Percentiles rank a stretch among this genome's conserved stretches.
Evolutionary conservation across 2,797 vertebrate genomes (phyloP).

Genomic region (Chloroceryle amazona): DNA sequence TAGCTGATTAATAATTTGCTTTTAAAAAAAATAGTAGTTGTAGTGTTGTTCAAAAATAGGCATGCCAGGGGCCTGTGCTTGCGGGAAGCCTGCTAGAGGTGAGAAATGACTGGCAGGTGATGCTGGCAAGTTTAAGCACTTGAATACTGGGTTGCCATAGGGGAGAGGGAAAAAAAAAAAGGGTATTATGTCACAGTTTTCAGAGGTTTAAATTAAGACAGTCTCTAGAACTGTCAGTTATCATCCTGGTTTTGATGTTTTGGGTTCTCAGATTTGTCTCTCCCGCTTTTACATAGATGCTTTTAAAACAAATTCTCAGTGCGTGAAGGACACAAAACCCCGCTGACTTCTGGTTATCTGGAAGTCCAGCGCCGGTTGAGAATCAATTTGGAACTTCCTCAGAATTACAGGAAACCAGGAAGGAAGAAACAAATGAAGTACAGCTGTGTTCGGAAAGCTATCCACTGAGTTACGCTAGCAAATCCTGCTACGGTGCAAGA

Average conservation of each 20-base stretch:
- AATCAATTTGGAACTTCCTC: not conserved
- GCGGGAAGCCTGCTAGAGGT: not conserved
- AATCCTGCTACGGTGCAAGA: not conserved
- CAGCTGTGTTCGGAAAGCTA: not conserved
- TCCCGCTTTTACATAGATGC: not conserved
- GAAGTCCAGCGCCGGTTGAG: not conserved
- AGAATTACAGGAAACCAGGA: not conserved
- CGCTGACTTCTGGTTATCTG: not conserved
- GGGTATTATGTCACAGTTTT: not conserved
- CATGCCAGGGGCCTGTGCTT: not conserved
- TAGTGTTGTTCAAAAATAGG: not conserved
- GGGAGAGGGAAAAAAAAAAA: too few species aligned
- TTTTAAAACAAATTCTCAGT: not conserved
- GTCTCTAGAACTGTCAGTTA: slow-evolving; percentile 2
- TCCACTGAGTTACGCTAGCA: not conserved
- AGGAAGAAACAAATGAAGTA: not conserved
- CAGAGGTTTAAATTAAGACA: not conserved
- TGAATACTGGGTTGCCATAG: not conserved
- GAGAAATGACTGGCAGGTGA: not conserved
- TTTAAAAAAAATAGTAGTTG: not conserved
- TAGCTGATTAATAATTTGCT: not conserved
- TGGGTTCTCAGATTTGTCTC: not conserved
- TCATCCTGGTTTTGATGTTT: not conserved
- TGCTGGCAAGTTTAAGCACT: not conserved
- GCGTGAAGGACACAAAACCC: slow-evolving; percentile 28